A percentile compares a stretch with the other conserved stretches of the same genome.
These are phyloP conservation scores for Diadema setosum DNA, from an alignment of 35 echinoderm and acorn worm species.

Conservation along the genomic window DNA sequence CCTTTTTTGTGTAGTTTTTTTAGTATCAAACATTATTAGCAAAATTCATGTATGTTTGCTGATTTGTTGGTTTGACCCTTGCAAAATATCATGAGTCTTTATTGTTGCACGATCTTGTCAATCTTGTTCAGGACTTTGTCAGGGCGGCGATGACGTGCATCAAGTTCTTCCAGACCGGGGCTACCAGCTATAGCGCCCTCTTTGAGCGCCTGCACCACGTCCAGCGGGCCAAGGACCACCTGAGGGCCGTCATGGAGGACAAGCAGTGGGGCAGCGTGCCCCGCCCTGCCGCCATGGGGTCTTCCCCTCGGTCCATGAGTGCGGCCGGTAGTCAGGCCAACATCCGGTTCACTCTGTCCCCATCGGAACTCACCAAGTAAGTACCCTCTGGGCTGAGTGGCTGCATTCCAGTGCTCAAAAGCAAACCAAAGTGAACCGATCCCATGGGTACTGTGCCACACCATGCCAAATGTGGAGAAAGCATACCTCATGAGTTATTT, in stretches of 20 bases:
- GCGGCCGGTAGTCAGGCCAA: background rate
- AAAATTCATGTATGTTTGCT: no score
- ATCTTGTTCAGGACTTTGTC: constrained; percentile 88
- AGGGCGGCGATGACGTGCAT: constrained; percentile 81
- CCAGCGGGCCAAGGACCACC: constrained; percentile 54
- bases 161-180: constrained; percentile 74
- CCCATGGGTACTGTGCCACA: no score
- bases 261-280: constrained; percentile 61
- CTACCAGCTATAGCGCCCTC: constrained; percentile 49
- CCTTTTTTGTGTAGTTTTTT: no score
- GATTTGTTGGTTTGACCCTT: no score
- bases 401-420: no score
- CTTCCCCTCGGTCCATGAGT: background rate
- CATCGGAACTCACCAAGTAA: constrained; percentile 92
- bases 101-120: no score
- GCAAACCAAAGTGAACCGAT: no score
- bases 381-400: no score
- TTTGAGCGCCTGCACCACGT: constrained; percentile 79
- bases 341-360: constrained; percentile 50
- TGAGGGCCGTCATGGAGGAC: constrained; percentile 46
- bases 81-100: no score
- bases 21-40: no score
- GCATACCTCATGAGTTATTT: no score
- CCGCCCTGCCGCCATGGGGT: background rate
- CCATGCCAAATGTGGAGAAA: no score